These are phyloP conservation scores for Diarsia brunnea DNA, from an alignment of 2,888 invertebrate genomes.

Conservation along the genomic window DNA sequence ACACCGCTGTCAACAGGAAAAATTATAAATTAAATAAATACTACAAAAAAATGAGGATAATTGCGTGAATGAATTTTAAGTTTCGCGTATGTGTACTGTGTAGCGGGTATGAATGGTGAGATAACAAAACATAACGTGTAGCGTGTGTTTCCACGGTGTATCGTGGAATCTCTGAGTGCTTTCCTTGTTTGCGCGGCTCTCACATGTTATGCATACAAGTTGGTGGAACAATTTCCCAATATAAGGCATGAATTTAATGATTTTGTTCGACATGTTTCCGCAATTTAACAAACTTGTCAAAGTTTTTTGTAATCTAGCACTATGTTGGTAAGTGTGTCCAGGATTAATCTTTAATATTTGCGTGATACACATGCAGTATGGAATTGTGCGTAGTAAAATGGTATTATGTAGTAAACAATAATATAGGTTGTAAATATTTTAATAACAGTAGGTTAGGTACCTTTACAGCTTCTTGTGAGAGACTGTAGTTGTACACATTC, in stretches of 20 bases:
- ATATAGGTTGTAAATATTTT: slow-evolving; percentile 9
- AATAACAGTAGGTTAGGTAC: slow-evolving; percentile 53
- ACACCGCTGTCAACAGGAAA: too few relatives aligned
- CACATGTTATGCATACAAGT: slow-evolving; percentile 50
- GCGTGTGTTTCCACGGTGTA: slow-evolving; percentile 34
- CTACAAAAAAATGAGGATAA: neutral
- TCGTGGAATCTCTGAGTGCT: slow-evolving; percentile 39
- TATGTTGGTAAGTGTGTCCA: neutral
- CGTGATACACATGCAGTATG: neutral
- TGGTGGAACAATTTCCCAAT: slow-evolving; percentile 44
- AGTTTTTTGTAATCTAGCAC: slow-evolving; percentile 2
- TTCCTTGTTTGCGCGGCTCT: slow-evolving; percentile 59
- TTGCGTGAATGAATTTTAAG: slow-evolving; percentile 9
- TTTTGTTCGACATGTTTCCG: neutral
- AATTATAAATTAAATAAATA: too few relatives aligned
- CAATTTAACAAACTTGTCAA: slow-evolving; percentile 10
- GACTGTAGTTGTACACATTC: slow-evolving; percentile 66
- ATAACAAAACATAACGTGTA: slow-evolving; percentile 55
- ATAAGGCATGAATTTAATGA: slow-evolving; percentile 19
- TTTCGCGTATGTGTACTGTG: slow-evolving; percentile 6
- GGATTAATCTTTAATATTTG: neutral
- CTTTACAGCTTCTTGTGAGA: slow-evolving; percentile 75
- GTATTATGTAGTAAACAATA: slow-evolving; percentile 7
- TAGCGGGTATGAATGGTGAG: slow-evolving; percentile 31
- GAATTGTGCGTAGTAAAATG: neutral